phyloP scores from a whole-genome alignment of 2,888 invertebrate species.

The Hermaeophaga mercurialis region DNA sequence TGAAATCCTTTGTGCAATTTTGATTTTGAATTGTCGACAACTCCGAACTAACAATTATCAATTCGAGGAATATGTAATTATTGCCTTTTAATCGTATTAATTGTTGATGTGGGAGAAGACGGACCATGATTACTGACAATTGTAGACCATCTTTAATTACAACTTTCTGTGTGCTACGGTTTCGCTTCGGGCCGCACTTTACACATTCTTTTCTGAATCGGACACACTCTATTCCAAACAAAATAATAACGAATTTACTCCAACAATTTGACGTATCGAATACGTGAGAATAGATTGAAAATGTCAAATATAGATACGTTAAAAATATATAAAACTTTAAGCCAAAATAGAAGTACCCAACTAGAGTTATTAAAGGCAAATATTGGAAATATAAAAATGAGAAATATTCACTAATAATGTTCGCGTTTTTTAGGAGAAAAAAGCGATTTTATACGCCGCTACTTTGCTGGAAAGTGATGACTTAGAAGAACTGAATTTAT shows the following conservation, averaged over 20 bases:
- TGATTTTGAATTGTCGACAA: slow-evolving; percentile 29
- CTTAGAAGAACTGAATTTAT: slow-evolving; percentile 36
- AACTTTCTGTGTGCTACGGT: no score
- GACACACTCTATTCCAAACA: no score
- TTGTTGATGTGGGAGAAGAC: slow-evolving; percentile 40
- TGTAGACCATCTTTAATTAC: slow-evolving; percentile 2
- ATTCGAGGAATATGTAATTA: slow-evolving; percentile 41
- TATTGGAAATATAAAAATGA: not conserved
- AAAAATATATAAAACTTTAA: slow-evolving; percentile 28
- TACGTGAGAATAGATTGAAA: slow-evolving; percentile 1
- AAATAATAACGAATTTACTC: no score
- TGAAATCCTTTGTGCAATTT: no score
- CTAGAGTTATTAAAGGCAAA: slow-evolving; percentile 25
- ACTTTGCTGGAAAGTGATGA: slow-evolving; percentile 42
- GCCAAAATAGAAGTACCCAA: slow-evolving; percentile 27
- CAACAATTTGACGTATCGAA: slow-evolving; percentile 2
- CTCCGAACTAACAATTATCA: slow-evolving; percentile 45
- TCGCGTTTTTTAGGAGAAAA: slow-evolving; percentile 41
- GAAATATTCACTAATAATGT: not conserved
- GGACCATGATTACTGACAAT: not conserved
- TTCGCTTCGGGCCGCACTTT: no score
- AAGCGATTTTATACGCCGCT: slow-evolving; percentile 43
- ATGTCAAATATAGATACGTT: slow-evolving; percentile 28
- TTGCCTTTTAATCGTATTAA: slow-evolving; percentile 37
- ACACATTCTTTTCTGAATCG: no score